Conservation (phyloP, 64 coral and sea anemone genomes). For the Astreopora myriophthalma region DNA sequence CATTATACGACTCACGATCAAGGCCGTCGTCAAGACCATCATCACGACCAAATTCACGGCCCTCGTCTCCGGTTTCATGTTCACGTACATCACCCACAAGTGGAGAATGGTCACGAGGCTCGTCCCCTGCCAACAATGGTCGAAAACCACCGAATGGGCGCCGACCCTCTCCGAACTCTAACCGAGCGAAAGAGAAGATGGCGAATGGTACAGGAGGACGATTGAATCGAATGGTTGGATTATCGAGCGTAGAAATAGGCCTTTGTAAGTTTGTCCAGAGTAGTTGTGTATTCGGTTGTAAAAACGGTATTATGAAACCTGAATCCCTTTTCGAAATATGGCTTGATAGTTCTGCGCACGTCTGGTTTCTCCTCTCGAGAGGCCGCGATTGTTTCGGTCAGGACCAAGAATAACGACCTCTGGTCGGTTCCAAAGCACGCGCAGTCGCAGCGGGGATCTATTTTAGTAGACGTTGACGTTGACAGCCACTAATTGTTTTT, state of each 20-base stretch:
- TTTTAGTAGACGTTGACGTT: no score
- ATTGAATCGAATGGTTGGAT: not conserved
- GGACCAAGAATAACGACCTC: no score
- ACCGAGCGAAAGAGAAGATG: slow-evolving; percentile 26
- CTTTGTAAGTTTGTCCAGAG: not conserved
- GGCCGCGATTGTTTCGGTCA: no score
- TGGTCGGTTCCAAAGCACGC: no score
- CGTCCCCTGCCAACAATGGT: slow-evolving; percentile 28
- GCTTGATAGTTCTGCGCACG: not conserved
- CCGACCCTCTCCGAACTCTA: slow-evolving; percentile 9
- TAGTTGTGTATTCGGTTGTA: no score
- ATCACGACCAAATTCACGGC: slow-evolving; percentile 62
- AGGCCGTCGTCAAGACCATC: slow-evolving; percentile 82
- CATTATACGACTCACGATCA: slow-evolving; percentile 75
- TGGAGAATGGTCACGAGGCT: slow-evolving; percentile 36
- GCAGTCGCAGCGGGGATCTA: no score
- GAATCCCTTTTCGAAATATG: no score
- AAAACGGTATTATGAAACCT: no score
- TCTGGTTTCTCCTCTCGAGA: no score
- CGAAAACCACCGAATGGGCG: slow-evolving; percentile 27
- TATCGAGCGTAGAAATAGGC: not conserved
- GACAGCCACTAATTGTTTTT: no score
- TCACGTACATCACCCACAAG: slow-evolving; percentile 77
- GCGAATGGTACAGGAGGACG: slow-evolving; percentile 31
- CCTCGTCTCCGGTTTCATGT: slow-evolving; percentile 67